Conservation (phyloP, 2,888 invertebrate genomes). For the Actias luna region DNA sequence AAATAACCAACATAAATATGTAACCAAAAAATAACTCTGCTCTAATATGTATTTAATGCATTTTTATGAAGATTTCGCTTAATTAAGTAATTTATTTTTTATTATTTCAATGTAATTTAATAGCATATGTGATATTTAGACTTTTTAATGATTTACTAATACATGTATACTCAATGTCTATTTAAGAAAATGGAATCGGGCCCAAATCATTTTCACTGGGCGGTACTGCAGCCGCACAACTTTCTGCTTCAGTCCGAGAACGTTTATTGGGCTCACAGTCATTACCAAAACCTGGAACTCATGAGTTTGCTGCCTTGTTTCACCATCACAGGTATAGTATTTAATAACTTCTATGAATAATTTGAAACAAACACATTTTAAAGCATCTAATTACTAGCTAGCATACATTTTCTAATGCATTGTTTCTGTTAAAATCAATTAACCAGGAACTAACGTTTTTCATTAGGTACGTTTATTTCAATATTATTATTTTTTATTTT, state of each 20-base stretch:
- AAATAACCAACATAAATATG: too few species aligned
- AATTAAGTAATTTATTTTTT: neutral
- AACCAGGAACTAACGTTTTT: too few species aligned
- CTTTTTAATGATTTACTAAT: too few species aligned
- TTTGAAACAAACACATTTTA: neutral
- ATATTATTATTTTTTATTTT: too few species aligned
- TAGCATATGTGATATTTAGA: too few species aligned
- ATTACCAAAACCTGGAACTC: constrained; percentile 89
- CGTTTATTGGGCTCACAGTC: constrained; percentile 93
- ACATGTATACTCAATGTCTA: neutral
- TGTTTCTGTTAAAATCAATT: too few species aligned
- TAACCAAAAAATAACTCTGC: too few species aligned
- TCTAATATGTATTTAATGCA: too few species aligned
- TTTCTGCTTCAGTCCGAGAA: constrained; percentile 93
- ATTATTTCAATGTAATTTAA: neutral
- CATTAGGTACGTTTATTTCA: too few species aligned
- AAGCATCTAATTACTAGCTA: too few species aligned
- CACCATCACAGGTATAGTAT: constrained; percentile 80
- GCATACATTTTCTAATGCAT: too few species aligned
- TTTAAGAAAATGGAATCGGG: constrained; percentile 86
- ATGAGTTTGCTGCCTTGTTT: constrained; percentile 85
- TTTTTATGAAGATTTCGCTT: too few species aligned
- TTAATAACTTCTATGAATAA: neutral
- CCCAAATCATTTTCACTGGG: constrained; percentile 93
- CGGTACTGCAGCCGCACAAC: constrained; percentile 91